Evolutionary conservation across 2,888 invertebrate genomes (phyloP).

Genomic region (Resseliella maxima): DNA sequence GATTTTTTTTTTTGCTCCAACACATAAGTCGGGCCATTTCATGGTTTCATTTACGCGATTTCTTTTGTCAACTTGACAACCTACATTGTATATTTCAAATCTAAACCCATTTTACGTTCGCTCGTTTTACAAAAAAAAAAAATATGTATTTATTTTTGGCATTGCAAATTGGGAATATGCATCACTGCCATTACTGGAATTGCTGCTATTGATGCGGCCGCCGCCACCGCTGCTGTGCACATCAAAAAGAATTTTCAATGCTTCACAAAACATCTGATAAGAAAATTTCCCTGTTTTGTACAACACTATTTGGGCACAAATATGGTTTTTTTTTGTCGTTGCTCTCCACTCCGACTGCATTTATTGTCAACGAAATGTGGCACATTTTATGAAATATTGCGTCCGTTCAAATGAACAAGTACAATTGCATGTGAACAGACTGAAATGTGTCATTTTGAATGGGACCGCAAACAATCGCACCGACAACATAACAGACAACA

Average conservation of each 20-base stretch:
- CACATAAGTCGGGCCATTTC: background rate
- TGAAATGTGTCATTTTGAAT: background rate
- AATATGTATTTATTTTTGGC: background rate
- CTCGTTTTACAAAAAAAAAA: background rate
- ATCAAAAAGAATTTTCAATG: background rate
- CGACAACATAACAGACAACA: background rate
- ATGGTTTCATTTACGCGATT: conserved; percentile 28
- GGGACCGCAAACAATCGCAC: background rate
- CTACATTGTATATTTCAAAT: conserved; percentile 1
- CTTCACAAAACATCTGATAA: conserved; percentile 10
- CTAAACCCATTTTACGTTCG: conserved; percentile 24
- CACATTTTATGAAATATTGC: conserved; percentile 50
- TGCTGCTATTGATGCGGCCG: no score
- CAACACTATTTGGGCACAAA: no score
- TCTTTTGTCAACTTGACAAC: conserved; percentile 1
- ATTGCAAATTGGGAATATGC: conserved; percentile 22
- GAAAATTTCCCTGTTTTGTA: background rate
- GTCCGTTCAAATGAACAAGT: conserved; percentile 20
- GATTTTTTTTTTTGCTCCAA: background rate
- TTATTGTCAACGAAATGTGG: conserved; percentile 37
- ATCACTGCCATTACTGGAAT: background rate
- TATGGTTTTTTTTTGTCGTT: background rate
- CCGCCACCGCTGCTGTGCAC: background rate
- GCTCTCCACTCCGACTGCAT: background rate
- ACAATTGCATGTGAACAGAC: conserved; percentile 43